A percentile compares a stretch with the other conserved stretches of the same genome.
Evolutionary conservation across 2,888 invertebrate species (phyloP).

Genomic region (Drosophila parthenogenetica): DNA sequence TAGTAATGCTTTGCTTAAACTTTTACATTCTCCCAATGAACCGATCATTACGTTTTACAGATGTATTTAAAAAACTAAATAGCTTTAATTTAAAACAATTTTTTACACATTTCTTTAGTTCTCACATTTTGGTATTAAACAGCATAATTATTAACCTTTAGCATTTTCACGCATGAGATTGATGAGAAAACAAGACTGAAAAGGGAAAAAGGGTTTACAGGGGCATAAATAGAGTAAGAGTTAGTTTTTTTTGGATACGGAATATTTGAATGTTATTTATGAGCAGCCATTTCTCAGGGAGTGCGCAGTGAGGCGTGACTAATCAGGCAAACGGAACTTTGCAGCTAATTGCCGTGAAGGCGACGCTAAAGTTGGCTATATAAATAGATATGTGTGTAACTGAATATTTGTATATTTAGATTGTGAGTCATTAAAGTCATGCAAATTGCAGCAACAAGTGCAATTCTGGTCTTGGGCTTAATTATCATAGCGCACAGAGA

Average conservation of each 20-base stretch:
- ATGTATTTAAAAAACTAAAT: constrained; percentile 37
- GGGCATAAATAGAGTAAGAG: neutral
- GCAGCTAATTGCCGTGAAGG: constrained; percentile 77
- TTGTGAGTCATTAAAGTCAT: constrained; percentile 57
- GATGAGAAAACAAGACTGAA: constrained; percentile 52
- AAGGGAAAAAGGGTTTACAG: neutral
- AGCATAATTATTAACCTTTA: constrained; percentile 75
- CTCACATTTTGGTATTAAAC: constrained; percentile 50
- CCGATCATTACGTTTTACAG: constrained; percentile 3
- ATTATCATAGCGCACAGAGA: constrained; percentile 71
- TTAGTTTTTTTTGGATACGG: constrained; percentile 1
- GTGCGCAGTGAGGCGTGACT: constrained; percentile 70
- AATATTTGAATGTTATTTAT: constrained; percentile 64
- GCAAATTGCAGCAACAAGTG: constrained; percentile 78
- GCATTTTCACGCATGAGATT: constrained; percentile 73
- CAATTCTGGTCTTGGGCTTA: constrained; percentile 56
- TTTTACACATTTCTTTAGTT: constrained; percentile 15
- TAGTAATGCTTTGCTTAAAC: neutral
- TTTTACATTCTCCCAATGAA: neutral
- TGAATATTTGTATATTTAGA: neutral
- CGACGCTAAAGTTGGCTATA: constrained; percentile 53
- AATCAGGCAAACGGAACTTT: constrained; percentile 62
- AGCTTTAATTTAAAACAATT: constrained; percentile 39
- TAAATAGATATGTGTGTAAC: neutral
- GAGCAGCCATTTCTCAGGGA: constrained; percentile 70